Evolutionary conservation across 2,797 vertebrate genomes (phyloP).

Genomic region (Distichodus sexfasciatus): DNA sequence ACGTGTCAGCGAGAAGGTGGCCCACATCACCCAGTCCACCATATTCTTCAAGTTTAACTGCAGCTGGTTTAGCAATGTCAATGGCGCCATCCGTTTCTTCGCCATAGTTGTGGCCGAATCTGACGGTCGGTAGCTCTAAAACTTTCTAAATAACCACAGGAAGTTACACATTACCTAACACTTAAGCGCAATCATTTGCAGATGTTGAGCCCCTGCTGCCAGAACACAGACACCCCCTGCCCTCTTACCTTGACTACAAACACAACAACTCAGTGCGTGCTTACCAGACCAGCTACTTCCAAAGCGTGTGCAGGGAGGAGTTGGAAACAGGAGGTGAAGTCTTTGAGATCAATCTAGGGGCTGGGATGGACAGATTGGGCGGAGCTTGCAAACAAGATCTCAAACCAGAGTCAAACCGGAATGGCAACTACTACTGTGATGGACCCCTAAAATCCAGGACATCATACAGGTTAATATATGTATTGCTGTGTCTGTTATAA

Average conservation of each 20-base stretch:
- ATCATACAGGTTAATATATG: slow-evolving; percentile 94
- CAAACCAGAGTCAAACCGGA: slow-evolving; percentile 65
- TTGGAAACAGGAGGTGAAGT: slow-evolving; percentile 71
- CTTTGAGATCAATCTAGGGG: slow-evolving; percentile 89
- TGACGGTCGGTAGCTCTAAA: slow-evolving; percentile 71
- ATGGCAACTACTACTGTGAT: slow-evolving; percentile 84
- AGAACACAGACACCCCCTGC: slow-evolving; percentile 85
- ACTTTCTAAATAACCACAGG: neutral
- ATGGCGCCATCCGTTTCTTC: slow-evolving; percentile 89
- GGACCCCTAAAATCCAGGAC: slow-evolving; percentile 88
- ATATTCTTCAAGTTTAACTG: slow-evolving; percentile 96
- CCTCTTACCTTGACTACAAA: slow-evolving; percentile 89
- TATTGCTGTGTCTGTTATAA: too few relatives aligned
- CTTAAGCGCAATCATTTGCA: slow-evolving; percentile 52
- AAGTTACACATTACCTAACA: neutral
- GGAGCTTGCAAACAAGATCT: slow-evolving; percentile 78
- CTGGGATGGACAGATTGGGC: slow-evolving; percentile 86
- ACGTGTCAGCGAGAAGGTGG: slow-evolving; percentile 78
- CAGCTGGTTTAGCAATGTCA: slow-evolving; percentile 95
- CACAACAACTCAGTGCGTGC: slow-evolving; percentile 80
- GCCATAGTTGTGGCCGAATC: slow-evolving; percentile 86
- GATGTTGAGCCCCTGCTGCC: slow-evolving; percentile 77
- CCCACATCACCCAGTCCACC: slow-evolving; percentile 83
- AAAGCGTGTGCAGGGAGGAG: slow-evolving; percentile 83
- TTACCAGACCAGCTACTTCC: slow-evolving; percentile 90